Percentiles rank a stretch among this genome's conserved stretches.
These are phyloP conservation scores for Boloria selene DNA, from an alignment of 2,888 invertebrate species.

Conservation along the genomic window DNA sequence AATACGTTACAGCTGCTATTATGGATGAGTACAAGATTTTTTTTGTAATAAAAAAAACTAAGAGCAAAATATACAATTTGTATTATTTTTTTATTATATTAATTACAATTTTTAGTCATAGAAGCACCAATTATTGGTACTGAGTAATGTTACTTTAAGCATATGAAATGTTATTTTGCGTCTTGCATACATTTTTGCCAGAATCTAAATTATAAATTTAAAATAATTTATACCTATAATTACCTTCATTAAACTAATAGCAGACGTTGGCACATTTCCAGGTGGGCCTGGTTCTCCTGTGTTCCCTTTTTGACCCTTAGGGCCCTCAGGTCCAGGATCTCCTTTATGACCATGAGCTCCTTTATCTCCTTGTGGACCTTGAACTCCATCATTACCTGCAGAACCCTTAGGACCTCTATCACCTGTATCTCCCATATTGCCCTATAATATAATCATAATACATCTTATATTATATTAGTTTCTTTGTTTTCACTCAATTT, in stretches of 20 bases:
- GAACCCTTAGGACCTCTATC: slow-evolving; percentile 73
- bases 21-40: too few relatives aligned
- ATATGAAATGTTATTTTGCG: too few relatives aligned
- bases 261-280: slow-evolving; percentile 53
- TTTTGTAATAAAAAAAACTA: too few relatives aligned
- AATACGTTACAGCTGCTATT: neutral
- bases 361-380: slow-evolving; percentile 84
- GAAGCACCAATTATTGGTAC: too few relatives aligned
- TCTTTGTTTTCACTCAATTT: neutral
- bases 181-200: too few relatives aligned
- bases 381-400: slow-evolving; percentile 60
- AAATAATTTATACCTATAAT: neutral
- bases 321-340: slow-evolving; percentile 60
- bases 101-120: too few relatives aligned
- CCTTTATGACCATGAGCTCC: slow-evolving; percentile 85
- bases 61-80: too few relatives aligned
- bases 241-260: slow-evolving; percentile 46
- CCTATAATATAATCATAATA: slow-evolving; percentile 77
- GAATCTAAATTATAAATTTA: too few relatives aligned
- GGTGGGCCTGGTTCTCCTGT: slow-evolving; percentile 84
- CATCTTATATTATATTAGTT: too few relatives aligned
- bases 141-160: too few relatives aligned
- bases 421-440: slow-evolving; percentile 87
- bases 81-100: too few relatives aligned
- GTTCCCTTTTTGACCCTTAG: slow-evolving; percentile 83